A percentile compares a stretch with the other conserved stretches of the same genome.
Conservation (phyloP, 2,113 vertebrate species). For the Vulpes vulpes region DNA sequence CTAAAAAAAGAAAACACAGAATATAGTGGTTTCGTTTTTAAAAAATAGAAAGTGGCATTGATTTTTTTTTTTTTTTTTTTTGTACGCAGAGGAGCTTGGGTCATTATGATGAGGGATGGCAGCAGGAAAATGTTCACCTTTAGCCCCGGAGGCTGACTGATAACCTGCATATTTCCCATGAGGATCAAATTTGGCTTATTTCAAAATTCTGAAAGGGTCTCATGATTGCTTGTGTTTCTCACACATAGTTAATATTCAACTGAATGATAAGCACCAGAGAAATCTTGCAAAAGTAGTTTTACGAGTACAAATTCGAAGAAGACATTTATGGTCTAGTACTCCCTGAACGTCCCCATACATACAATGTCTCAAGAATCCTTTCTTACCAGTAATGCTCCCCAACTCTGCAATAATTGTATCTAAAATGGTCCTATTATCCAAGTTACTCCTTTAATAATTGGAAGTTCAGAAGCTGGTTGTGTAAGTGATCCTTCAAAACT, state of each 20-base stretch:
- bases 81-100: neutral
- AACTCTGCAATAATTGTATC: neutral
- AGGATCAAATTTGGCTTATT: neutral
- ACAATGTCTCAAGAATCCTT: neutral
- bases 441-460: neutral
- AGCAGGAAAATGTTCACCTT: neutral
- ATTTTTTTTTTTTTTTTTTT: neutral
- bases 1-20: constrained; percentile 11
- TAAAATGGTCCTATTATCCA: neutral
- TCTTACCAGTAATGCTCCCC: neutral
- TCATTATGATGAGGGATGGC: neutral
- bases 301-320: neutral
- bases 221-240: neutral
- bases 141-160: neutral
- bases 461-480: neutral
- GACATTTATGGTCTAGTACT: neutral
- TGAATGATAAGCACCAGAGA: neutral
- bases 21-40: neutral
- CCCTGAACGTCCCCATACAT: neutral
- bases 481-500: neutral
- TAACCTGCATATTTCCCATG: neutral
- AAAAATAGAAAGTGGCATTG: neutral
- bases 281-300: neutral
- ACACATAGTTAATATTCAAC: neutral
- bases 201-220: neutral